These are phyloP conservation scores for Micronisus gabar DNA, from an alignment of 2,113 vertebrate genomes.

Conservation along the genomic window DNA sequence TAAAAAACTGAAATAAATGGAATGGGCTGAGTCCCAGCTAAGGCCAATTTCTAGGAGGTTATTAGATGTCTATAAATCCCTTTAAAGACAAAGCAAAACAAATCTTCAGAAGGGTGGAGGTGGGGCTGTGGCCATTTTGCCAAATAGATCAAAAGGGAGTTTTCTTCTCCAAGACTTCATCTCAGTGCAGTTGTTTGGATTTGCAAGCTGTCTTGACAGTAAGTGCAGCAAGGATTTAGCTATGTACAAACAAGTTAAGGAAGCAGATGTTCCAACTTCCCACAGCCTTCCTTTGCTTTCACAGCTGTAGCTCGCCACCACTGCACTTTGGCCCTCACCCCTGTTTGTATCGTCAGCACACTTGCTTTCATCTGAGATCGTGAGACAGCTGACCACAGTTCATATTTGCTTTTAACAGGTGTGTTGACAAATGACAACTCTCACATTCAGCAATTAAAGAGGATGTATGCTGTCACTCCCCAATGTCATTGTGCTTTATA, in stretches of 20 bases:
- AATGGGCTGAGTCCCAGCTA: background rate
- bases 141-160: background rate
- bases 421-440: background rate
- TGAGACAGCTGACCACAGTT: background rate
- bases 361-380: accelerated
- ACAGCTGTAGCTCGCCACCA: background rate
- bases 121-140: background rate
- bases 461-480: background rate
- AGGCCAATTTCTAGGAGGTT: background rate
- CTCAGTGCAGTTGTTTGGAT: background rate
- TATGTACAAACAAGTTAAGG: background rate
- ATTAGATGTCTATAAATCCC: background rate
- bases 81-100: background rate
- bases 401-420: accelerated
- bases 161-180: background rate
- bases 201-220: background rate
- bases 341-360: accelerated
- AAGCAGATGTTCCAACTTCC: background rate
- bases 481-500: background rate
- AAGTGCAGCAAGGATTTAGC: background rate
- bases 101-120: background rate
- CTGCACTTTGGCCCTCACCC: background rate
- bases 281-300: background rate
- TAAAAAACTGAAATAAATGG: background rate
- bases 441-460: accelerated